Conservation (phyloP, 2,113 vertebrate species). For the Paracanthobrama guichenoti region DNA sequence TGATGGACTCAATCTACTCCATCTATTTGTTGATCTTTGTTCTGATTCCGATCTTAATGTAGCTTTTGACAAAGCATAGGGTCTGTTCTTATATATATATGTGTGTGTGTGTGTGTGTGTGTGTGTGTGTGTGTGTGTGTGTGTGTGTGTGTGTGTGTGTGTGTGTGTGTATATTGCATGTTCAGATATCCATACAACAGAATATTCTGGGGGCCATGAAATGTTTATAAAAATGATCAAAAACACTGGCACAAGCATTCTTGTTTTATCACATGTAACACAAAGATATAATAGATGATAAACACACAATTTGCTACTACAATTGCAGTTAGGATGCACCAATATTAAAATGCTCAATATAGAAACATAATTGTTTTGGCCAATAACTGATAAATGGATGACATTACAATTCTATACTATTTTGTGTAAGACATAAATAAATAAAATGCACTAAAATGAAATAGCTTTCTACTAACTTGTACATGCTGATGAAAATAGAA, state of each 20-base stretch:
- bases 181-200: too few species aligned
- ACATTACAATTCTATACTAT: background rate
- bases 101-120: too few species aligned
- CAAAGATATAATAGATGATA: background rate
- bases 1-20: too few species aligned
- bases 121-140: too few species aligned
- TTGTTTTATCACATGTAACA: background rate
- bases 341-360: background rate
- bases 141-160: too few species aligned
- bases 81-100: too few species aligned
- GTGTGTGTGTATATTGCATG: too few species aligned
- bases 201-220: too few species aligned
- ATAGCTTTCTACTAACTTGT: background rate
- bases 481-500: background rate
- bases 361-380: background rate
- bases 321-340: background rate
- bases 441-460: background rate
- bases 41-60: too few species aligned
- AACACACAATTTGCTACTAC: background rate
- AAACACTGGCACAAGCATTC: background rate
- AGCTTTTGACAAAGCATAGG: too few species aligned
- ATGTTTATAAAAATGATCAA: too few species aligned
- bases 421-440: background rate
- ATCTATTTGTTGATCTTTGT: too few species aligned
- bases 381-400: background rate